These are phyloP conservation scores for Ochotona curzoniae DNA, from an alignment of 2,113 vertebrate genomes.

Conservation along the genomic window DNA sequence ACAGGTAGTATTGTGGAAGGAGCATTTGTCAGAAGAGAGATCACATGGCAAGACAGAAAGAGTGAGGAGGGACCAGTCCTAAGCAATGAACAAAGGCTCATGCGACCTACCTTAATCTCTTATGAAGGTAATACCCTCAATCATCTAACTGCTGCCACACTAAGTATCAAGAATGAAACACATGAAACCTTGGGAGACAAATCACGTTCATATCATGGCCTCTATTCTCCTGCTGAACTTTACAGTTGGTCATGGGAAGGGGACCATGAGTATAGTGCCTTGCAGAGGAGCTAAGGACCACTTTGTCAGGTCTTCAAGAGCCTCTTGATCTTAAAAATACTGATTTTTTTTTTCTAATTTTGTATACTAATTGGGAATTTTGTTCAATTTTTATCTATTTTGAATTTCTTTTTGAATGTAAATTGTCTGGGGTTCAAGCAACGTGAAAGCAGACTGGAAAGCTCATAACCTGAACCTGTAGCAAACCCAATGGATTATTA, in stretches of 20 bases:
- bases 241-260: conserved; percentile 17
- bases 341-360: background rate
- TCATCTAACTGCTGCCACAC: background rate
- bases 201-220: too few relatives aligned
- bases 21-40: background rate
- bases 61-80: background rate
- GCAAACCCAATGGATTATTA: background rate
- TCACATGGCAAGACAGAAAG: background rate
- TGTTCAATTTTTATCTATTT: background rate
- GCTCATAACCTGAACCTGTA: background rate
- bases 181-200: background rate
- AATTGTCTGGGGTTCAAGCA: background rate
- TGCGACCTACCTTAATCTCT: background rate
- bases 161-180: background rate
- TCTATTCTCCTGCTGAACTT: background rate
- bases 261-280: too few relatives aligned
- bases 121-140: background rate
- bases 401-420: conserved; percentile 50
- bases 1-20: background rate
- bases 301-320: conserved; percentile 3
- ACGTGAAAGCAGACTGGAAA: conserved; percentile 19
- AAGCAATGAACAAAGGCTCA: background rate
- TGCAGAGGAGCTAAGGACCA: background rate
- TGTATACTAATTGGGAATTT: conserved; percentile 16
- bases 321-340: conserved; percentile 10